Conservation (phyloP, 2,113 vertebrate species). For the Psittacara wagleri region DNA sequence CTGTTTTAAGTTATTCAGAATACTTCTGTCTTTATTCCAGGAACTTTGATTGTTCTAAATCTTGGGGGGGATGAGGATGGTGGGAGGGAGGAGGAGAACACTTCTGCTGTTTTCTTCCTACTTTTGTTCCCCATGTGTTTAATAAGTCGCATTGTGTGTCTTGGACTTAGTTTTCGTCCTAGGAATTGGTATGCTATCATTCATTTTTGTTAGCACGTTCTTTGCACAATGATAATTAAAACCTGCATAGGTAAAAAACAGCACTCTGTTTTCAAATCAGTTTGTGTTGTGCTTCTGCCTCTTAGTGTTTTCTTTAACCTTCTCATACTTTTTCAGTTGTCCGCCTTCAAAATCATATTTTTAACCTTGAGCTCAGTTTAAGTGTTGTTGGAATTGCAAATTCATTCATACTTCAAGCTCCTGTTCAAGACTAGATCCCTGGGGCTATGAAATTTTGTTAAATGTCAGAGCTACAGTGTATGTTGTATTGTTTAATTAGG, state of each 20-base stretch:
- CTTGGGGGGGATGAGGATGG: neutral
- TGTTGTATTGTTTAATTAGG: constrained; percentile 36
- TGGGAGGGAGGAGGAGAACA: neutral
- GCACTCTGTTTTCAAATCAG: neutral
- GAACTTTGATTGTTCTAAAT: neutral
- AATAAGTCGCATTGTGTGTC: neutral
- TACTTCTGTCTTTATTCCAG: neutral
- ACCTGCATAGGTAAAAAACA: neutral
- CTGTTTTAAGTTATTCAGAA: neutral
- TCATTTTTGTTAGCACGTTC: neutral
- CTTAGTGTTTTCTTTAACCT: neutral
- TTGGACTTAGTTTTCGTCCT: neutral
- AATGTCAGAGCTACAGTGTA: constrained; percentile 44
- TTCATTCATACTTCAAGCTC: constrained; percentile 32
- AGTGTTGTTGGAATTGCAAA: constrained; percentile 43
- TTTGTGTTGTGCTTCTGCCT: neutral
- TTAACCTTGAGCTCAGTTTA: constrained; percentile 31
- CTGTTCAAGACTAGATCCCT: neutral
- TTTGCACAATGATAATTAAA: neutral
- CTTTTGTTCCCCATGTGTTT: neutral
- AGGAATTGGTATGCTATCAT: neutral
- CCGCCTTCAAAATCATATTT: neutral
- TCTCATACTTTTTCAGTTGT: neutral
- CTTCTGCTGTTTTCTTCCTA: neutral
- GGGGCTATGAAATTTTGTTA: constrained; percentile 32